These are phyloP conservation scores for Theretra japonica DNA, from an alignment of 2,888 invertebrate genomes.

Conservation along the genomic window DNA sequence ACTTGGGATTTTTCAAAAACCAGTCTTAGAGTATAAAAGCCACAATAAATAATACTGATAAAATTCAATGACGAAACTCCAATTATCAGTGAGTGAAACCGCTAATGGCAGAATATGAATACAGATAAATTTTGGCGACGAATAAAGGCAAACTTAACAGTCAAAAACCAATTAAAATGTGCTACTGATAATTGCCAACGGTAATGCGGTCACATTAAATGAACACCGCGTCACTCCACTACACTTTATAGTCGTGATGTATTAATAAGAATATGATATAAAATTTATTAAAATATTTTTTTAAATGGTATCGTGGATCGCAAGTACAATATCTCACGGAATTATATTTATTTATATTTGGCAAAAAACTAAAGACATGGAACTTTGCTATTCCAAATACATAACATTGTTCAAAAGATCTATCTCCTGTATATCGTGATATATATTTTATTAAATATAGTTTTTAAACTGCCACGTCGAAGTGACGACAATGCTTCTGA, in stretches of 20 bases:
- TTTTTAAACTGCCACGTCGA: too few relatives aligned
- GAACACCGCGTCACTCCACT: not conserved
- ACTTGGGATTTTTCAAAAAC: too few relatives aligned
- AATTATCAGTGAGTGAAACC: conserved; percentile 6
- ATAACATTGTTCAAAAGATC: too few relatives aligned
- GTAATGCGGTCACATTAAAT: conserved; percentile 18
- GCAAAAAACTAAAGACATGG: too few relatives aligned
- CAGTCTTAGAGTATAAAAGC: not conserved
- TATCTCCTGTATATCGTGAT: too few relatives aligned
- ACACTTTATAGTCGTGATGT: not conserved
- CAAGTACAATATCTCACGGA: too few relatives aligned
- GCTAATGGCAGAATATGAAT: not conserved
- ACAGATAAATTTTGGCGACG: conserved; percentile 4
- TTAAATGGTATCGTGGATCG: too few relatives aligned
- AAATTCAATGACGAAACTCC: not conserved
- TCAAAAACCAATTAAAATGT: conserved; percentile 20
- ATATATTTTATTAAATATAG: too few relatives aligned
- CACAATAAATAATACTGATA: not conserved
- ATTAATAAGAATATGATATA: not conserved
- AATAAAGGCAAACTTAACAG: not conserved
- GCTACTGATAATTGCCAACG: not conserved
- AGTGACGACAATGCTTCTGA: too few relatives aligned
- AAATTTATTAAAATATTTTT: too few relatives aligned
- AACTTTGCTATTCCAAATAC: too few relatives aligned
- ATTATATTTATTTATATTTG: too few relatives aligned